Percentiles rank a stretch among this genome's conserved stretches.
Evolutionary conservation across 2,797 vertebrate species (phyloP).

Genomic region (Tachyglossus aculeatus): DNA sequence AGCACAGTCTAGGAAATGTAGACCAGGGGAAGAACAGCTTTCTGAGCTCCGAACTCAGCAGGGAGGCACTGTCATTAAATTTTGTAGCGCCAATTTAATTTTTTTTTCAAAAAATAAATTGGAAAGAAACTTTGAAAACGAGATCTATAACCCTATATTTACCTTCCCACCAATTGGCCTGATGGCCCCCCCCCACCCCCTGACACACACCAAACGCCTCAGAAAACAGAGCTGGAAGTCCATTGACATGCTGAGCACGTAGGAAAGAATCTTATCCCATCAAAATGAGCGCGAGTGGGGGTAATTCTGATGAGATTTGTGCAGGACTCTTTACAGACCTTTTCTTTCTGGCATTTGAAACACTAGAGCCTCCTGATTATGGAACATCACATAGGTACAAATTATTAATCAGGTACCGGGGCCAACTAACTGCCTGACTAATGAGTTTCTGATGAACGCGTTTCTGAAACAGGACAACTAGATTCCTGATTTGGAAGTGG

Average conservation of each 20-base stretch:
- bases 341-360: constrained; percentile 37
- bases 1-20: constrained; percentile 72
- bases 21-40: constrained; percentile 79
- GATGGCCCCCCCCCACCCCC: constrained; percentile 42
- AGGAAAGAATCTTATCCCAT: constrained; percentile 32
- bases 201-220: too few relatives aligned
- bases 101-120: constrained; percentile 60
- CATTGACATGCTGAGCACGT: constrained; percentile 40
- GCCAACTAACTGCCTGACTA: constrained; percentile 5
- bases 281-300: constrained; percentile 23
- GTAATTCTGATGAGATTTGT: constrained; percentile 19
- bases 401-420: constrained; percentile 24
- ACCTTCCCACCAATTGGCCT: constrained; percentile 59
- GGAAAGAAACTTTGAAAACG: constrained; percentile 73
- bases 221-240: constrained; percentile 31
- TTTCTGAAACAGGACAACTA: constrained; percentile 6
- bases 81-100: constrained; percentile 70
- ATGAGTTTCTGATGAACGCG: constrained; percentile 24
- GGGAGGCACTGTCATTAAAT: constrained; percentile 79
- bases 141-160: constrained; percentile 69
- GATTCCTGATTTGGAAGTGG: constrained; percentile 3
- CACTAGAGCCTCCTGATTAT: constrained; percentile 36
- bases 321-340: constrained; percentile 19
- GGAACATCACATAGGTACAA: constrained; percentile 10
- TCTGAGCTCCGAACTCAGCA: constrained; percentile 76